A percentile compares a stretch with the other conserved stretches of the same genome.
Conservation (phyloP, 1,140 invertebrate genomes). For the Aricia agestis region DNA sequence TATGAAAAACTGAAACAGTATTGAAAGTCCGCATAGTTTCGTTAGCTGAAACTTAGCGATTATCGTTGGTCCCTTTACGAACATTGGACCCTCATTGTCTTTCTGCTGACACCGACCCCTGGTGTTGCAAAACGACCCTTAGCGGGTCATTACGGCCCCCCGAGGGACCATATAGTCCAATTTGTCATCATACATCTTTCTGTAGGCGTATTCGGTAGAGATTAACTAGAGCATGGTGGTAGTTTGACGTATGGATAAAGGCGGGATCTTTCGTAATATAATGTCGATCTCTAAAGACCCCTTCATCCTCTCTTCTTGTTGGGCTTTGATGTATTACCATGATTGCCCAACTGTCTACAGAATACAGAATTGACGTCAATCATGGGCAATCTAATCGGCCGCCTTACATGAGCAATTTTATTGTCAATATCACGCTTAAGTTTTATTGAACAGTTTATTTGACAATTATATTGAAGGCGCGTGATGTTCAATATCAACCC, state of each 20-base stretch:
- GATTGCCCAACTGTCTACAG: no score
- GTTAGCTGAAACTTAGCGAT: not conserved
- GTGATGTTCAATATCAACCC: no score
- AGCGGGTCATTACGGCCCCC: not conserved
- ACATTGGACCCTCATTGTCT: not conserved
- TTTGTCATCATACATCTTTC: not conserved
- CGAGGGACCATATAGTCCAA: conserved; percentile 23
- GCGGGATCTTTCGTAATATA: not conserved
- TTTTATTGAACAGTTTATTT: no score
- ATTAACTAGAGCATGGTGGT: not conserved
- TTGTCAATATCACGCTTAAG: no score
- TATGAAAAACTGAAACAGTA: not conserved
- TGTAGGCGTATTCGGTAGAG: not conserved
- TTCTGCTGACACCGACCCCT: not conserved
- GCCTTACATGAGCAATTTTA: no score
- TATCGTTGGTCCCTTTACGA: not conserved
- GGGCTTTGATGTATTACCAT: no score
- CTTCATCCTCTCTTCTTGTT: not conserved
- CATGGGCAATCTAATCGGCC: no score
- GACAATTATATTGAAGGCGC: no score
- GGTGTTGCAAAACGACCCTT: not conserved
- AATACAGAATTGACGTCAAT: no score
- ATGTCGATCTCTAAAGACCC: no score
- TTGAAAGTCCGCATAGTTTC: not conserved
- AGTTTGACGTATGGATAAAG: not conserved